These are phyloP conservation scores for Mormyrus hasselquistii DNA, from an alignment of 2,797 vertebrate species.

Conservation along the genomic window DNA sequence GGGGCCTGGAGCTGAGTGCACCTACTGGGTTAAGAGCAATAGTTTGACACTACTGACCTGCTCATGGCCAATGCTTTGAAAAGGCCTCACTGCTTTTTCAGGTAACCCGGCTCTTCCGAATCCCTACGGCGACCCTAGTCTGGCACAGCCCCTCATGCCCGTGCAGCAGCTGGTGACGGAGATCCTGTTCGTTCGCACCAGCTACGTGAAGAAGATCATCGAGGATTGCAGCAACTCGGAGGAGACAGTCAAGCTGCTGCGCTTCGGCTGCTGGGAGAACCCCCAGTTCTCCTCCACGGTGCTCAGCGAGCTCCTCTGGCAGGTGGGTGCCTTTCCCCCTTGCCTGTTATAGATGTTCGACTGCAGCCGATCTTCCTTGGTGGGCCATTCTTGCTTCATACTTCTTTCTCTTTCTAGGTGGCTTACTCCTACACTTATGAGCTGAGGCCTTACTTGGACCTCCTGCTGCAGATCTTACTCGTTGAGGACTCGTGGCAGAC, in stretches of 20 bases:
- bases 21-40: neutral
- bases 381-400: neutral
- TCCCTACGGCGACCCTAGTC: slow-evolving; percentile 92
- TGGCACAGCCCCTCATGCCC: slow-evolving; percentile 92
- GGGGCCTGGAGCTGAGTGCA: slow-evolving; percentile 59
- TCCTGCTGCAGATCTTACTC: slow-evolving; percentile 94
- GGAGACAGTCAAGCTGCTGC: slow-evolving; percentile 94
- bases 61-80: neutral
- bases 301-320: slow-evolving; percentile 97
- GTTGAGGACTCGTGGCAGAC: slow-evolving; percentile 99
- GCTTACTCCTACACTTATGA: slow-evolving; percentile 98
- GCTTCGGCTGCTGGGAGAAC: slow-evolving; percentile 99
- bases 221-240: slow-evolving; percentile 99
- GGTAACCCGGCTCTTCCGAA: slow-evolving; percentile 95
- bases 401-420: slow-evolving; percentile 64
- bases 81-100: slow-evolving; percentile 45
- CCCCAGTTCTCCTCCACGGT: slow-evolving; percentile 98
- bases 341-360: neutral
- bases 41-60: neutral
- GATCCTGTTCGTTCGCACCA: slow-evolving; percentile 96
- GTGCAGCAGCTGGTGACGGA: slow-evolving; percentile 96
- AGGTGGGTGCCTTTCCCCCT: slow-evolving; percentile 61
- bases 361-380: neutral
- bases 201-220: slow-evolving; percentile 98
- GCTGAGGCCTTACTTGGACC: slow-evolving; percentile 95